phyloP scores from a whole-genome alignment of 2,797 vertebrate species.

The Scarus forsteni region DNA sequence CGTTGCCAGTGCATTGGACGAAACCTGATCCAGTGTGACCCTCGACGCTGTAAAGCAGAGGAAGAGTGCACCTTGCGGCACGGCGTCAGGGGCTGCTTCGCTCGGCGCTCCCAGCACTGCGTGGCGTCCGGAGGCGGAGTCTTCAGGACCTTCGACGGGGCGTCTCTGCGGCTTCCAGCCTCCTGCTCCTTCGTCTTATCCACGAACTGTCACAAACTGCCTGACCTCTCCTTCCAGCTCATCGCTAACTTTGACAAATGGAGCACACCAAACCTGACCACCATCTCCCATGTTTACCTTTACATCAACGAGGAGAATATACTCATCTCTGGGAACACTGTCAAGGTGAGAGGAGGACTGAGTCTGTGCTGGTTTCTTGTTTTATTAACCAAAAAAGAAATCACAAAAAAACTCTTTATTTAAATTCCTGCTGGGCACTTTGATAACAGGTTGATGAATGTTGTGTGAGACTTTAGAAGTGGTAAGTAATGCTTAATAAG shows the following conservation, averaged over 20 bases:
- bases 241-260: slow-evolving; percentile 99
- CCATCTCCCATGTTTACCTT: slow-evolving; percentile 97
- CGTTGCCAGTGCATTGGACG: slow-evolving; percentile 97
- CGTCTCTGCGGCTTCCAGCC: slow-evolving; percentile 95
- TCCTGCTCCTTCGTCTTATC: slow-evolving; percentile 98
- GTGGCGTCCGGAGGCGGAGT: slow-evolving; percentile 93
- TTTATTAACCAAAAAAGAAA: background rate
- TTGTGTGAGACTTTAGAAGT: background rate
- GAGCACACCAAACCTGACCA: slow-evolving; percentile 95
- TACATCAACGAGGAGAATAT: slow-evolving; percentile 99
- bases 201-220: slow-evolving; percentile 99
- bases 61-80: slow-evolving; percentile 92
- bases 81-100: slow-evolving; percentile 93
- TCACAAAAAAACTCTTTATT: background rate
- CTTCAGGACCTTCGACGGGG: slow-evolving; percentile 96
- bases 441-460: no score
- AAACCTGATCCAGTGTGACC: slow-evolving; percentile 98
- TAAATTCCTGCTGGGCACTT: background rate
- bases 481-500: no score
- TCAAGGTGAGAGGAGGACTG: slow-evolving; percentile 86
- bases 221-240: slow-evolving; percentile 98
- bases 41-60: slow-evolving; percentile 93
- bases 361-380: background rate
- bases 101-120: slow-evolving; percentile 92
- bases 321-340: slow-evolving; percentile 93